These are phyloP conservation scores for Brenthis ino DNA, from an alignment of 2,888 invertebrate genomes.

Conservation along the genomic window DNA sequence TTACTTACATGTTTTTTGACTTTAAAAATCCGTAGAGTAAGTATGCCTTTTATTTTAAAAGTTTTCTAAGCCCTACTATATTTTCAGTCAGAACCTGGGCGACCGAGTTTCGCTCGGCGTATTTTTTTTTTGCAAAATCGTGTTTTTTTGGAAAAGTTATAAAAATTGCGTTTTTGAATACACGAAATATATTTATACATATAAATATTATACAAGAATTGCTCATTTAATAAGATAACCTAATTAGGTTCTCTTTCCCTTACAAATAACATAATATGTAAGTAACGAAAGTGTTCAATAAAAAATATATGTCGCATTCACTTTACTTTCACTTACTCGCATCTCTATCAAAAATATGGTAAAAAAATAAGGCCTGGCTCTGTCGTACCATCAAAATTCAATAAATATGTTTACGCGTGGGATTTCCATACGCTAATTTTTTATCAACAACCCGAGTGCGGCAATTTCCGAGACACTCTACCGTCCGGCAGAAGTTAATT, in stretches of 20 bases:
- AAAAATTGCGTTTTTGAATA: too few species aligned
- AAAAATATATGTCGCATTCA: not conserved
- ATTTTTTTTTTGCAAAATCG: too few species aligned
- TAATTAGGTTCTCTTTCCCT: too few species aligned
- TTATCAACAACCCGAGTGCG: conserved; percentile 26
- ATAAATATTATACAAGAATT: too few species aligned
- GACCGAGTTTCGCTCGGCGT: too few species aligned
- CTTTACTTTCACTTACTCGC: not conserved
- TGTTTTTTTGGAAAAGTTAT: too few species aligned
- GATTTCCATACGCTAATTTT: conserved; percentile 35
- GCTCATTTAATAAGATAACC: too few species aligned
- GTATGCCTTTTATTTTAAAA: too few species aligned
- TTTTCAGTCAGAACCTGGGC: too few species aligned
- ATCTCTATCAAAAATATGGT: conserved; percentile 6
- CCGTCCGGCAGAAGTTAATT: conserved; percentile 22
- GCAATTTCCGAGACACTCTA: conserved; percentile 28
- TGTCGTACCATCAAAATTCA: conserved; percentile 28
- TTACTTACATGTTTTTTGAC: not conserved
- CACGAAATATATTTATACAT: too few species aligned
- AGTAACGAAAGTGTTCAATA: not conserved
- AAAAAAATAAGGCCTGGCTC: conserved; percentile 6
- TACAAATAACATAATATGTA: too few species aligned
- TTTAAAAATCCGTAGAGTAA: not conserved
- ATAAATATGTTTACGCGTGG: conserved; percentile 30
- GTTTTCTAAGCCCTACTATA: too few species aligned